phyloP scores from a whole-genome alignment of 2,888 invertebrate genomes.

The Hyalella azteca region DNA sequence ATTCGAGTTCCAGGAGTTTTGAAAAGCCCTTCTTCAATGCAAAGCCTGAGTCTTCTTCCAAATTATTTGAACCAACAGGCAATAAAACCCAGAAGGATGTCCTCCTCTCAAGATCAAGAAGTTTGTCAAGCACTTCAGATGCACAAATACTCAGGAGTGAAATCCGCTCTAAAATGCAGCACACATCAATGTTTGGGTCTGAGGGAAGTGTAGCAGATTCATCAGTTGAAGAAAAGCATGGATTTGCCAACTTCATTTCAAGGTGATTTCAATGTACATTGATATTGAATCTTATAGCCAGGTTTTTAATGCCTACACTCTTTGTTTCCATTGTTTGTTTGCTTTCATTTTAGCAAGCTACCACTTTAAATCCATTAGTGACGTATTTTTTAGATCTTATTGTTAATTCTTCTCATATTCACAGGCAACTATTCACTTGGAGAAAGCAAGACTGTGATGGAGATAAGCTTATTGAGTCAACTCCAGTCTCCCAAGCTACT shows the following conservation, averaged over 20 bases:
- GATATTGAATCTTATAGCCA: neutral
- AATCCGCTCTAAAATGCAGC: neutral
- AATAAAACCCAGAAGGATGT: neutral
- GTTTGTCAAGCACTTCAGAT: neutral
- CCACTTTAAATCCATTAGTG: too few relatives aligned
- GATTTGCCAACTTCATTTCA: slow-evolving; percentile 10
- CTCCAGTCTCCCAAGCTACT: neutral
- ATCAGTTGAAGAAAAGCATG: neutral
- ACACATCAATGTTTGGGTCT: neutral
- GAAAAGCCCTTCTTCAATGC: neutral
- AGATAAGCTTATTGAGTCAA: neutral
- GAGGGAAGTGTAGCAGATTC: neutral
- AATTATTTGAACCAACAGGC: neutral
- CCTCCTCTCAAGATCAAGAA: neutral
- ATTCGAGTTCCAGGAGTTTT: neutral
- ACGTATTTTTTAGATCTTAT: neutral
- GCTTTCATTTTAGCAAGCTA: neutral
- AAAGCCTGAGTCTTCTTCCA: neutral
- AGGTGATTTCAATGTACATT: neutral
- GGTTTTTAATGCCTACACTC: neutral
- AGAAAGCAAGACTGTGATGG: neutral
- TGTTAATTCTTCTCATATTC: neutral
- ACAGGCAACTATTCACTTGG: slow-evolving; percentile 20
- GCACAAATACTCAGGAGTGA: neutral
- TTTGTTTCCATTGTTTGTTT: neutral